Base-by-base conservation (phyloP, 2,113 vertebrate genomes). In the Pseudorasbora parva region DNA sequence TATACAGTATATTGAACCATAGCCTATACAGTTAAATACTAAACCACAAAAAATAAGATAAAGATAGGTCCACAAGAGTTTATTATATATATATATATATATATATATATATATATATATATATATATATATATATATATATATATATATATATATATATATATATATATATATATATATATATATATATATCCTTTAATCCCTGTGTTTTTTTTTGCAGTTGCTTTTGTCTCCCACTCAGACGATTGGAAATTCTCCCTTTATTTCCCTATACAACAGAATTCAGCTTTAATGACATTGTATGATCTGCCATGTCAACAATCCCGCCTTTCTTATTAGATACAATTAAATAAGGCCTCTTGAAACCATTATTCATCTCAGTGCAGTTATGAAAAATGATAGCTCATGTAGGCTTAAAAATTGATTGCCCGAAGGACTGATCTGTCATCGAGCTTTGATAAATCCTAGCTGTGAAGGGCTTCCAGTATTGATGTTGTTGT, bases 371-470 rank as follows among this genome's bases (percentile, higher is more conserved):
- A 56, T 54, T 60, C 82, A 77, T 19, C 14, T 45, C 43, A 64
- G 45, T 19, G 10, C 64, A 30, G 37, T 78, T 56, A 56, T 80
- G 33, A 85, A 71, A 80, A 80, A 85, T 68, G 30, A 78, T 41
- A 69, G 37, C 21, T 71, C 9, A 51, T 51, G 23, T 54, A 64
- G 51, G 59, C 57, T 82, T 57, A 59, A 54, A 56, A 81, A 78
- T 82, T 33, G 45, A 78, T 84, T 21, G 30, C 51, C 33, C 1
- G 9, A 45, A 72, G 43, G 72, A 49, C 51, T 12, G 49, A 23
- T 71, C 73, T 77, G 15, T 72, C 64, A 86, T 78, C 62, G 45
- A 82, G 43, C 69, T 56, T 82, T 54, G 66, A 77, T 71, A 5
- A 74, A 79, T 86, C 74, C 4, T 25, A 57, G 45, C 25, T 62